Conservation (phyloP, 2,888 invertebrate genomes). For the Hyalella azteca region DNA sequence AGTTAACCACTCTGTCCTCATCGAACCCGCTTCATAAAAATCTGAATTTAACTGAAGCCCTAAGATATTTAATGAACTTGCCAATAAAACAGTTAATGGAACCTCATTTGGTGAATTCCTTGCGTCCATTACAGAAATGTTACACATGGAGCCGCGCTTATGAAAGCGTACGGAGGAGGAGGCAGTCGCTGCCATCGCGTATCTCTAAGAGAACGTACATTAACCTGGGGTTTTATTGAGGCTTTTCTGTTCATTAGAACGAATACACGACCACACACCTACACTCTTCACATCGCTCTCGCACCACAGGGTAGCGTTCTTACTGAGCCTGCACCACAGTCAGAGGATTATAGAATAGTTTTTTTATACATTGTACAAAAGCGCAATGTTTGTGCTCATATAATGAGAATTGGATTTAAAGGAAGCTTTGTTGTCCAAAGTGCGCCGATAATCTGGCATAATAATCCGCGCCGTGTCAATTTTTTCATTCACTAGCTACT, state of each 20-base stretch:
- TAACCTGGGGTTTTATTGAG: neutral
- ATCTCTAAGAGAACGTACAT: neutral
- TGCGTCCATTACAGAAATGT: neutral
- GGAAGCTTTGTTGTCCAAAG: no score
- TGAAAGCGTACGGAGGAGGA: neutral
- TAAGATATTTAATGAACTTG: neutral
- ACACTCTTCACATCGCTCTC: neutral
- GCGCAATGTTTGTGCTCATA: no score
- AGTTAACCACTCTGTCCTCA: neutral
- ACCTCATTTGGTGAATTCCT: neutral
- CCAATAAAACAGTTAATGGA: neutral
- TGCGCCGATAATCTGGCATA: no score
- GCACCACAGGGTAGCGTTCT: no score
- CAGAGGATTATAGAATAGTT: no score
- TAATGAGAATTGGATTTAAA: no score
- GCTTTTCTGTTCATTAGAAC: neutral
- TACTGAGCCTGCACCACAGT: no score
- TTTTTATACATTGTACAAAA: no score
- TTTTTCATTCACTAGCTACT: no score
- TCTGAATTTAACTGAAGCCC: no score
- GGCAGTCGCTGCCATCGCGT: neutral
- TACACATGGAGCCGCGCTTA: neutral
- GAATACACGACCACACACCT: neutral
- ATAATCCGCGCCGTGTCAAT: no score
- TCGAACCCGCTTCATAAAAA: neutral